phyloP scores from a whole-genome alignment of 2,888 invertebrate genomes.

The Mythimna ferrago region DNA sequence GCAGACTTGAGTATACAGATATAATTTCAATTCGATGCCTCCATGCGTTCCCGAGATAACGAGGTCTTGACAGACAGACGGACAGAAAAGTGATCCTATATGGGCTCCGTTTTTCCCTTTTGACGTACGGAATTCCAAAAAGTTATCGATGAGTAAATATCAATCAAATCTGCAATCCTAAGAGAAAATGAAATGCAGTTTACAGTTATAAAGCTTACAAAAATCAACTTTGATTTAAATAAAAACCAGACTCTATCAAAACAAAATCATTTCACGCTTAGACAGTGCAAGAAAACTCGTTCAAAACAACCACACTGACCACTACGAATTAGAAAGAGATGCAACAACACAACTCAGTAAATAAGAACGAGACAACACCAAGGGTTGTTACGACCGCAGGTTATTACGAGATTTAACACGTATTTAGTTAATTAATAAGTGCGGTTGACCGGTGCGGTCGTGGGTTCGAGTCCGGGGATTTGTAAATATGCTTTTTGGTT shows the following conservation, averaged over 20 bases:
- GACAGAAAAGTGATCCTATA: too few relatives aligned
- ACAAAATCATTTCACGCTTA: neutral
- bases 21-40: too few relatives aligned
- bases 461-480: slow-evolving; percentile 78
- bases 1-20: too few relatives aligned
- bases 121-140: too few relatives aligned
- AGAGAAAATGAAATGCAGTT: neutral
- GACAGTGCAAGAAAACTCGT: slow-evolving; percentile 21
- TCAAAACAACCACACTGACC: slow-evolving; percentile 56
- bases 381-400: slow-evolving; percentile 87
- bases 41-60: too few relatives aligned
- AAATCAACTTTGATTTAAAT: neutral
- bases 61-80: too few relatives aligned
- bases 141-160: neutral
- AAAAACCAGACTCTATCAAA: neutral
- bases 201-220: neutral
- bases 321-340: slow-evolving; percentile 73
- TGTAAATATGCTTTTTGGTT: slow-evolving; percentile 86
- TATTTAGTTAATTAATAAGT: slow-evolving; percentile 89
- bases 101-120: too few relatives aligned
- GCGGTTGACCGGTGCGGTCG: slow-evolving; percentile 87
- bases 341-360: slow-evolving; percentile 49
- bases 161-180: too few relatives aligned
- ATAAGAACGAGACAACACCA: slow-evolving; percentile 77
- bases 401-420: slow-evolving; percentile 89